Base-by-base conservation (phyloP, 2,888 invertebrate genomes). In the Dicyrtoma fusca region DNA sequence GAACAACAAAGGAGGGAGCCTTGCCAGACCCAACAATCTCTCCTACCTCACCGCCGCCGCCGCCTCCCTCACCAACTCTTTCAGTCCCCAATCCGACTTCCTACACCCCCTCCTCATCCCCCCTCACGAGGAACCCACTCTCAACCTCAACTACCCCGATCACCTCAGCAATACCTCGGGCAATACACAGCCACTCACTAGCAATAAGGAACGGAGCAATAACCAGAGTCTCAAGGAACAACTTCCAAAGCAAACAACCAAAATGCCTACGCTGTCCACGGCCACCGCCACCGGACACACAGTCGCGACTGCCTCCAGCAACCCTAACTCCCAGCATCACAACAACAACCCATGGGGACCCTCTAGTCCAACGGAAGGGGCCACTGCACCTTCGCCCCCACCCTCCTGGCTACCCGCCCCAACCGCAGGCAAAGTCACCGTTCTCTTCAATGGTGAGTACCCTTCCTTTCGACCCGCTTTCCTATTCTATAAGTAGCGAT, bases 371-470 rank as follows among this genome's bases (percentile, higher is more conserved):
- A 90, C 90, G 79, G 91, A 90, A 78, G 91, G 90, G 80, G 89
- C 90, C 76, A 90, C 90, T 77, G 90, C 83, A 69, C 83, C 83
- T 45, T 83, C 83, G 68, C 84, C 84, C 53, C 83, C 82, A 26
- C 81, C 83, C 21, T 82, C 82, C 8, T 80, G 81, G 69, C 82
- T 82, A 89, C 82, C 91, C 89, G 81, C 90, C 89, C 84, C 91
- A 89, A 83, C 89, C 88, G 83, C 91, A 88, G 81, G 81, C 55
- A 90, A 87, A 83, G 90, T 89, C 82, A 90, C 90, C 82, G 88
- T 90, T 83, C 88, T 91, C 82, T 91, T 91, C 84, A 91, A 91
- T 85, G 91, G 91, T 91, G 84, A 88, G 89, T 85, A 53, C 53
- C n/a, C n/a, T n/a, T n/a, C n/a, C n/a, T n/a, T n/a, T n/a, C n/a